Base-by-base conservation (phyloP, 64 coral and sea anemone species). In the Exaiptasia diaphana region DNA sequence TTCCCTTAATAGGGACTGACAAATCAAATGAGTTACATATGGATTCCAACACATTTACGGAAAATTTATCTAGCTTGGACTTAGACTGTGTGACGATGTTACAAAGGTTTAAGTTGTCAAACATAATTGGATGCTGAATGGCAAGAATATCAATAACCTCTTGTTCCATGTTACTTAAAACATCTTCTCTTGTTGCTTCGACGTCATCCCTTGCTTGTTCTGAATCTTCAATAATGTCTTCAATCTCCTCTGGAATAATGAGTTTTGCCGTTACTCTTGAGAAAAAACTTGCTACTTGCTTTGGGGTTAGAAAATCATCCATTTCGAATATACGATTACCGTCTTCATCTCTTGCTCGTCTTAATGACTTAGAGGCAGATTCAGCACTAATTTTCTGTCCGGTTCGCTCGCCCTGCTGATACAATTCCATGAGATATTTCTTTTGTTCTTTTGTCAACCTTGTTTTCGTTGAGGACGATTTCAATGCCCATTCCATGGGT, bases 291-390 rank as follows among this genome's bases (percentile, higher is more conserved):
- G 60, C 60, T 34, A 64, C 38, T 64, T 64, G 60, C 60, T 64
- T 64, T 5, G 79, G 54, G 38, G 79, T 80, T 22, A 80, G 77
- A 64, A 80, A 80, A 53, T 80, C 53, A 21, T 80, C 55, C 25
- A 57, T 38, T 63, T 57, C 52, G 54, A 80, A 80, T 20, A 80
- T 29, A 57, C 77, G 77, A 17, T 23, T 57, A 45, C 68, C 68
- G 43, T 72, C 42, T 41, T 14, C 0, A 38, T 72, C 43, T 72
- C 43, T 72, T 72, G 68, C 68, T 72, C 43, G 39, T 72, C 68
- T 44, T 44, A 45, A 48, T 74, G 71, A 20, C 33, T 50, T 74
- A 11, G 71, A 74, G 15, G 48, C 71, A 20, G 43, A 42, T 33
- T 14, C 71, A 50, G 71, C 40, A 33, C 50, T 3, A 20, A 74